phyloP scores from a whole-genome alignment of 1,140 invertebrate species.

The Onthophagus taurus region DNA sequence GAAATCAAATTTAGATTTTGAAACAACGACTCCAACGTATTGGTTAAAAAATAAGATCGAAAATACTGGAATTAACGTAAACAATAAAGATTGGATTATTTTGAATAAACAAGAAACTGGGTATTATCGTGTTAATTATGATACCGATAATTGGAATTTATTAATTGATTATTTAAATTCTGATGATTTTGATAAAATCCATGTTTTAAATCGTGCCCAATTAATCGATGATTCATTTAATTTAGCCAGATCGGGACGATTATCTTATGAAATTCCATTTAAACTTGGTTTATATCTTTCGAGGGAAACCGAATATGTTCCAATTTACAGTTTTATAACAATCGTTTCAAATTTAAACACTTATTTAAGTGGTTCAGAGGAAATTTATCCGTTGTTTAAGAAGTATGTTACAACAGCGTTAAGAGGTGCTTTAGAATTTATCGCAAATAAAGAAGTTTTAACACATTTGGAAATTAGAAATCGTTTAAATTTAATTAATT shows the following conservation, averaged over 20 bases:
- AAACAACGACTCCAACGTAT: constrained; percentile 35
- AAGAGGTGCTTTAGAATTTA: too few relatives aligned
- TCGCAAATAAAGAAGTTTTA: too few relatives aligned
- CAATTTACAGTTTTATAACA: constrained; percentile 8
- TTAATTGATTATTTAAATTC: constrained; percentile 39
- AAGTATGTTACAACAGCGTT: too few relatives aligned
- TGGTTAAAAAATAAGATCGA: constrained; percentile 38
- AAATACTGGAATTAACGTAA: constrained; percentile 34
- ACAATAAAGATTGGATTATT: constrained; percentile 10
- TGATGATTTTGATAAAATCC: constrained; percentile 44
- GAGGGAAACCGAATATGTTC: constrained; percentile 36
- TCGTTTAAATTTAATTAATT: neutral
- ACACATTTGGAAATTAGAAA: neutral
- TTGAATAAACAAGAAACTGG: constrained; percentile 22
- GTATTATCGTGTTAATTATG: constrained; percentile 56
- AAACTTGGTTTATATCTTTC: constrained; percentile 45
- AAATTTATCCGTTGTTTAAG: too few relatives aligned
- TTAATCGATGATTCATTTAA: constrained; percentile 66
- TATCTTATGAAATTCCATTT: constrained; percentile 39
- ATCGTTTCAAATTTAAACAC: too few relatives aligned
- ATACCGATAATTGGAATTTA: constrained; percentile 45
- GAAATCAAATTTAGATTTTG: constrained; percentile 37
- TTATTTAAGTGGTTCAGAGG: too few relatives aligned
- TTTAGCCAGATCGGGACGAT: constrained; percentile 47
- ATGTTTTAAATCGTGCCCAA: constrained; percentile 63